These are phyloP conservation scores for Myotis brandtii DNA, from an alignment of 2,113 vertebrate species.

Conservation along the genomic window DNA sequence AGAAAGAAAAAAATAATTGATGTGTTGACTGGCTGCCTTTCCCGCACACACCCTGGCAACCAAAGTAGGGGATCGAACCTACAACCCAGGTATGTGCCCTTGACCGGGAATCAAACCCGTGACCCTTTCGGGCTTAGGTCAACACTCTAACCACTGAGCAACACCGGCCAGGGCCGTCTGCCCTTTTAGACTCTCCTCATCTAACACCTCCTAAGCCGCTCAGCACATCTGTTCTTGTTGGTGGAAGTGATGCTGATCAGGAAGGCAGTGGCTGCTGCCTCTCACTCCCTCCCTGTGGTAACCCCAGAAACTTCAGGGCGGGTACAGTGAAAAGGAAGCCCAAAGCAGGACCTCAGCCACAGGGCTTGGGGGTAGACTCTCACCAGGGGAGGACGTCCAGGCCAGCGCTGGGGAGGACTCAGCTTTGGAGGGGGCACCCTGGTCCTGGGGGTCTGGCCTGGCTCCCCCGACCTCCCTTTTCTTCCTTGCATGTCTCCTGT, in stretches of 20 bases:
- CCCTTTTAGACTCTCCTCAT: neutral
- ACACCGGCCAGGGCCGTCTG: too few species aligned
- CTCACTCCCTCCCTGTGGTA: neutral
- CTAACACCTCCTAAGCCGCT: neutral
- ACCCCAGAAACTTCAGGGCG: neutral
- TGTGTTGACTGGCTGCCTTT: too few species aligned
- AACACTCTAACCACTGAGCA: too few species aligned
- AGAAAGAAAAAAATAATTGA: too few species aligned
- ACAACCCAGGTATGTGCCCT: too few species aligned
- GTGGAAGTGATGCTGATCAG: neutral
- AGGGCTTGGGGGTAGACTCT: neutral
- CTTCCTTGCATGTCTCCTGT: neutral
- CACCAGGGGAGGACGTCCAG: fast-evolving
- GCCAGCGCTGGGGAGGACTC: fast-evolving
- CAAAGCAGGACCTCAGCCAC: neutral
- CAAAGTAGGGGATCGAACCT: too few species aligned
- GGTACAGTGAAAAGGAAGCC: neutral
- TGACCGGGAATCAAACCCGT: too few species aligned
- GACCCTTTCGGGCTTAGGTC: too few species aligned
- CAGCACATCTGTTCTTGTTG: neutral
- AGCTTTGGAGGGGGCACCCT: neutral
- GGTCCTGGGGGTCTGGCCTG: neutral
- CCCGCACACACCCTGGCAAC: too few species aligned
- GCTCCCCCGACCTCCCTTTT: neutral
- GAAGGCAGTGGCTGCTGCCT: neutral